These are phyloP conservation scores for Rhopalosiphum maidis DNA, from an alignment of 1,140 invertebrate species.

Conservation along the genomic window DNA sequence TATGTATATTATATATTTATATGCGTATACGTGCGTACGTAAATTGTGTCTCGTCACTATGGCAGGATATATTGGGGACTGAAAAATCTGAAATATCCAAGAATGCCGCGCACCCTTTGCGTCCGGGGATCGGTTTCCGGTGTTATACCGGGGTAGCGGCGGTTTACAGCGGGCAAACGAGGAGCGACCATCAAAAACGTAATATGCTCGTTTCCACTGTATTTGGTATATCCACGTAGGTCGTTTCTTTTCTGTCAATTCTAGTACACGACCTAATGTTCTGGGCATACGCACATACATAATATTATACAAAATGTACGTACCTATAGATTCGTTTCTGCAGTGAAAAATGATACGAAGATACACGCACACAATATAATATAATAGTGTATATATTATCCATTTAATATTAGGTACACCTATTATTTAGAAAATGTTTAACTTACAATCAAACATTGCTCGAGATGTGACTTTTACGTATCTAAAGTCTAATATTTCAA, in stretches of 20 bases:
- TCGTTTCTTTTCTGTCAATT: background rate
- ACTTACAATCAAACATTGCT: too few species aligned
- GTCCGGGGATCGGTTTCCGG: slow-evolving; percentile 13
- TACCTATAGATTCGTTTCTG: background rate
- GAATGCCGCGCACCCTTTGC: background rate
- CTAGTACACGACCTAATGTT: background rate
- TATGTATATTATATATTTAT: background rate
- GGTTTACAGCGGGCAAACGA: background rate
- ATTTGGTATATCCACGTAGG: background rate
- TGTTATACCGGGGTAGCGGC: background rate
- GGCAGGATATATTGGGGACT: background rate
- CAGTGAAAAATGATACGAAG: background rate
- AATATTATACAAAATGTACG: background rate
- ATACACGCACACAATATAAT: background rate
- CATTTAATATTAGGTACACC: too few species aligned
- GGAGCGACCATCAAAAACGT: background rate
- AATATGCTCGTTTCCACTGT: background rate
- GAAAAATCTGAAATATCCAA: background rate
- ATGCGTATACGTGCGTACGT: background rate
- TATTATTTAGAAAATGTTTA: too few species aligned
- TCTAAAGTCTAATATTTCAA: too few species aligned
- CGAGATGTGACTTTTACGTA: too few species aligned
- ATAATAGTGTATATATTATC: background rate
- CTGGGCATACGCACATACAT: background rate
- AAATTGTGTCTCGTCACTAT: background rate